phyloP scores from a whole-genome alignment of 2,113 vertebrate genomes.

The Psilopsiagon aymara region DNA sequence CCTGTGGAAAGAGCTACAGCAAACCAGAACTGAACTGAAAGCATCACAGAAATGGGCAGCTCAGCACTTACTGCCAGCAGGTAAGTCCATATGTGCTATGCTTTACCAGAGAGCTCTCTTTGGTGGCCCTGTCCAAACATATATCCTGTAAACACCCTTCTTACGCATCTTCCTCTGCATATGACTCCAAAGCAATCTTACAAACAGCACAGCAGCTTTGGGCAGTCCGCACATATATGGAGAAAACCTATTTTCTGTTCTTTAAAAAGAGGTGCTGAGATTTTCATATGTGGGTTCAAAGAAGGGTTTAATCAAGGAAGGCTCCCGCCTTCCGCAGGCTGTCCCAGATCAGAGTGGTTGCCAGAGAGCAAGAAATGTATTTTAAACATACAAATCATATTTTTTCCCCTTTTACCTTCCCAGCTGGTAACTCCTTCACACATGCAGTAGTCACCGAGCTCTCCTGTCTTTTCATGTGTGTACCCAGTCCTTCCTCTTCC shows the following conservation, averaged over 20 bases:
- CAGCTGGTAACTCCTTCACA: neutral
- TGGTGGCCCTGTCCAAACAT: neutral
- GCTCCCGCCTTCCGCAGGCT: neutral
- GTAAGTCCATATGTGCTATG: constrained; percentile 61
- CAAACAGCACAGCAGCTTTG: neutral
- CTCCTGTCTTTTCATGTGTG: neutral
- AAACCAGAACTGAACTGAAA: constrained; percentile 72
- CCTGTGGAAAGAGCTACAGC: constrained; percentile 71
- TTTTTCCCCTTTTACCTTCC: neutral
- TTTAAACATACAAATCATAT: neutral
- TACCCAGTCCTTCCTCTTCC: neutral
- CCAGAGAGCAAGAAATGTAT: neutral
- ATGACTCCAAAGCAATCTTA: rapidly evolving
- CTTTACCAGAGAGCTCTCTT: neutral
- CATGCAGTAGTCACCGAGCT: rapidly evolving
- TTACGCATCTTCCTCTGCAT: neutral
- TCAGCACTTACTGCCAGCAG: constrained; percentile 81
- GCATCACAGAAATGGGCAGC: constrained; percentile 64
- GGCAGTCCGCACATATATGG: neutral
- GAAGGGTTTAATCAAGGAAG: neutral
- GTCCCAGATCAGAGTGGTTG: neutral
- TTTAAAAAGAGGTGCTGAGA: neutral
- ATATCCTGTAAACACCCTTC: neutral
- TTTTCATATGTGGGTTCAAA: neutral
- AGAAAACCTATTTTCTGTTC: neutral